Conservation (phyloP, 2,797 vertebrate species). For the Falco columbarius region DNA sequence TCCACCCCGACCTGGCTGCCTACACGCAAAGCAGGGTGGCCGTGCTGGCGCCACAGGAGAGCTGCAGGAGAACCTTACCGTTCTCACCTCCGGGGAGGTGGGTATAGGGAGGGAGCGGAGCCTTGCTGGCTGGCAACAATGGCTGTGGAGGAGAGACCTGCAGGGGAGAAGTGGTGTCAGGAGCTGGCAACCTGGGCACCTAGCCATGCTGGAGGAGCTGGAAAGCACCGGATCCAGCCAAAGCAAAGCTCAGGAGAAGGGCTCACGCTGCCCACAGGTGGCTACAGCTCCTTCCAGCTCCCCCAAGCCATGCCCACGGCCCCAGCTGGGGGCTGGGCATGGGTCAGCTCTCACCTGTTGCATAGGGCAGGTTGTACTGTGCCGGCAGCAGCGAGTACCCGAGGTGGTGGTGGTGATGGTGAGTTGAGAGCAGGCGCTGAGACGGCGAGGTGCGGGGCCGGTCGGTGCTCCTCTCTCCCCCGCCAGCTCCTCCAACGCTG, state of each 20-base stretch:
- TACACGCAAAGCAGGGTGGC: fast-evolving
- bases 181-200: fast-evolving
- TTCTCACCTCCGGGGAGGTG: slow-evolving; percentile 94
- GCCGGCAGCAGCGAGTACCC: slow-evolving; percentile 94
- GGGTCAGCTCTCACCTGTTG: slow-evolving; percentile 85
- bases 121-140: slow-evolving; percentile 94
- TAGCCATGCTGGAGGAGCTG: fast-evolving
- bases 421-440: slow-evolving; percentile 95
- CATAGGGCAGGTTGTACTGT: slow-evolving; percentile 95
- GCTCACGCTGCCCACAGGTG: fast-evolving
- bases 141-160: slow-evolving; percentile 94
- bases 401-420: slow-evolving; percentile 97
- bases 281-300: fast-evolving
- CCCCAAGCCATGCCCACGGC: fast-evolving
- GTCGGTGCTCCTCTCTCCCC: slow-evolving; percentile 83
- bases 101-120: slow-evolving; percentile 86
- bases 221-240: fast-evolving
- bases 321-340: fast-evolving
- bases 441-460: slow-evolving; percentile 95
- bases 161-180: not conserved
- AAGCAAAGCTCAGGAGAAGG: not conserved
- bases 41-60: fast-evolving
- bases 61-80: slow-evolving; percentile 80
- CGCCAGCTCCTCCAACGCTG: slow-evolving; percentile 58
- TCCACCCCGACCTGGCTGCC: not conserved